A percentile compares a stretch with the other conserved stretches of the same genome.
phyloP scores from a whole-genome alignment of 2,113 vertebrate species.

The Mobula birostris region DNA sequence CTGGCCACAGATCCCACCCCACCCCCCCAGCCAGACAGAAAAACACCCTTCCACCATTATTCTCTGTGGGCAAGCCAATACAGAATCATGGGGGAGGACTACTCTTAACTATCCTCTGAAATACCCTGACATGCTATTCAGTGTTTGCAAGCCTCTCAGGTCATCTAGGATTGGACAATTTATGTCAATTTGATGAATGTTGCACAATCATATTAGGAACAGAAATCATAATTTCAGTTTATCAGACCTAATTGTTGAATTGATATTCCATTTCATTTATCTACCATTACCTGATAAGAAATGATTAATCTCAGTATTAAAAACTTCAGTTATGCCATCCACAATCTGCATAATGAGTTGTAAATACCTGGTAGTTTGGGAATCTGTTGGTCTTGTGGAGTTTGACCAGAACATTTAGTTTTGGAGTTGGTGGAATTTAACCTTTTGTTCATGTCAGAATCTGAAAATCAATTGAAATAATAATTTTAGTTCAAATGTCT shows the following conservation, averaged over 20 bases:
- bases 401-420: slow-evolving; percentile 39
- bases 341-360: neutral
- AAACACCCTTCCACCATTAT: neutral
- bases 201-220: too few species aligned
- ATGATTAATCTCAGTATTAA: neutral
- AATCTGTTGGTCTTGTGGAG: neutral
- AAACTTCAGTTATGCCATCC: neutral
- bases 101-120: neutral
- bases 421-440: slow-evolving; percentile 33
- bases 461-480: slow-evolving; percentile 37
- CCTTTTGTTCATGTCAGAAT: slow-evolving; percentile 47
- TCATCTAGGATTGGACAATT: neutral
- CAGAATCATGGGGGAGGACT: too few species aligned
- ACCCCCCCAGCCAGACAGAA: too few species aligned
- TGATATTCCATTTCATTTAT: too few species aligned
- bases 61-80: neutral
- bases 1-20: too few species aligned
- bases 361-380: slow-evolving; percentile 41
- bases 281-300: neutral
- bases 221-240: too few species aligned
- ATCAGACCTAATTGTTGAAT: too few species aligned
- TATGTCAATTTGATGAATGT: neutral
- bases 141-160: neutral
- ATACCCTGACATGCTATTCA: neutral
- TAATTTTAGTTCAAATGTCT: neutral